Percentiles rank a stretch among this genome's conserved stretches.
Conservation (phyloP, 1,140 invertebrate genomes). For the Zaprionus davidi region DNA sequence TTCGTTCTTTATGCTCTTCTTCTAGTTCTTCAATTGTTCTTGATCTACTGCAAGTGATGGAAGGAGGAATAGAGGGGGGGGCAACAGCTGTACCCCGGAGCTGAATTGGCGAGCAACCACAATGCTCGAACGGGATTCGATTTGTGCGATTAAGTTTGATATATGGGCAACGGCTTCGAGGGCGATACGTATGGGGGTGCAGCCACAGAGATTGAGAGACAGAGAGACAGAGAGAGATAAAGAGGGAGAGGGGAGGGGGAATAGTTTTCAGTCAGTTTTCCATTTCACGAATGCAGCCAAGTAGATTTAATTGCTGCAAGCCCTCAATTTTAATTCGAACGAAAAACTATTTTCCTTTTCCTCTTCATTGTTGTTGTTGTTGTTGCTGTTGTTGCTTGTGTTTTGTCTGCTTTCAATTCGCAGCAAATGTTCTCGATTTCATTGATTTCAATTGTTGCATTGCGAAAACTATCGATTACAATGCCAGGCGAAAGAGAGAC, state of each 20-base stretch:
- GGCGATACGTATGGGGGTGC: not conserved
- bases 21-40: conserved; percentile 2
- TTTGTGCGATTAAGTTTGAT: conserved; percentile 17
- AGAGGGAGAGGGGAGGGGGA: conserved; percentile 11
- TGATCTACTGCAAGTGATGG: not conserved
- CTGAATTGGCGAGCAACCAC: conserved; percentile 4
- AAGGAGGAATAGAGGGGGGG: not conserved
- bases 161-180: not conserved
- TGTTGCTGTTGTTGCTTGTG: conserved; percentile 2
- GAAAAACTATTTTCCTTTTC: conserved; percentile 40
- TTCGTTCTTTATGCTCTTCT: not conserved
- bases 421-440: conserved; percentile 56
- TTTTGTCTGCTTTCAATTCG: conserved; percentile 21
- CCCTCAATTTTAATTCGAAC: conserved; percentile 52
- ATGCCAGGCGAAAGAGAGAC: conserved; percentile 15
- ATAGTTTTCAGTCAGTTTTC: conserved; percentile 14
- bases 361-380: conserved; percentile 2
- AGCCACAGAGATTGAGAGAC: not conserved
- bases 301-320: conserved; percentile 58
- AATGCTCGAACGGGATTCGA: conserved; percentile 4
- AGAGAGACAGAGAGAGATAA: not conserved
- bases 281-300: conserved; percentile 47
- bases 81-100: not conserved
- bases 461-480: conserved; percentile 62
- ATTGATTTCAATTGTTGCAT: conserved; percentile 60